phyloP scores from a whole-genome alignment of 2,797 vertebrate species.

The Mionectes olivaceus region DNA sequence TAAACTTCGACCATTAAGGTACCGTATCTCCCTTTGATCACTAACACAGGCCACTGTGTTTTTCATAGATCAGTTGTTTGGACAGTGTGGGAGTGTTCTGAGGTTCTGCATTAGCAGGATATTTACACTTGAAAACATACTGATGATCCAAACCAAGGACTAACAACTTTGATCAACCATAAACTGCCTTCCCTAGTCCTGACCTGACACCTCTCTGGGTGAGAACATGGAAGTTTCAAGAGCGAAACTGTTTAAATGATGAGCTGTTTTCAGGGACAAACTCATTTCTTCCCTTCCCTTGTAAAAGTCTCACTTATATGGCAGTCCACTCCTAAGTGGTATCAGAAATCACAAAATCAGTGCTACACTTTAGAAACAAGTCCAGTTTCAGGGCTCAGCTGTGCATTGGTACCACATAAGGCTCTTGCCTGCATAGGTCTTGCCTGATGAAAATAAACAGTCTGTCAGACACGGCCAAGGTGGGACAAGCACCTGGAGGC shows the following conservation, averaged over 20 bases:
- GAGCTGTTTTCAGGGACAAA: slow-evolving; percentile 40
- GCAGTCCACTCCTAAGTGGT: neutral
- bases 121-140: slow-evolving; percentile 71
- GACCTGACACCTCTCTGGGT: slow-evolving; percentile 54
- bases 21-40: slow-evolving; percentile 65
- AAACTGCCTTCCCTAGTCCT: slow-evolving; percentile 38
- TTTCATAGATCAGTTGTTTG: slow-evolving; percentile 68
- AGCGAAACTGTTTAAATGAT: slow-evolving; percentile 44
- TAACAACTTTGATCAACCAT: slow-evolving; percentile 64
- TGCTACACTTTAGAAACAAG: neutral
- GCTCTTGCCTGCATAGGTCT: neutral
- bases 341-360: neutral
- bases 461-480: fast-evolving
- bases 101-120: slow-evolving; percentile 64
- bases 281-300: slow-evolving; percentile 5
- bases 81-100: slow-evolving; percentile 56
- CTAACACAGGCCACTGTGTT: slow-evolving; percentile 54
- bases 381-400: neutral
- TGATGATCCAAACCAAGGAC: slow-evolving; percentile 32
- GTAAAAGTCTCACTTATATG: neutral
- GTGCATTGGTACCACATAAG: fast-evolving
- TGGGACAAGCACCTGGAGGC: neutral
- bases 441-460: neutral
- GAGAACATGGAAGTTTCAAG: slow-evolving; percentile 15
- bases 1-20: slow-evolving; percentile 52